Evolutionary conservation across 37 sponge, comb jelly and placozoan species (phyloP), one percentile per base, ranked within the genome.

Genomic region (Hexactinellida sp.): DNA sequence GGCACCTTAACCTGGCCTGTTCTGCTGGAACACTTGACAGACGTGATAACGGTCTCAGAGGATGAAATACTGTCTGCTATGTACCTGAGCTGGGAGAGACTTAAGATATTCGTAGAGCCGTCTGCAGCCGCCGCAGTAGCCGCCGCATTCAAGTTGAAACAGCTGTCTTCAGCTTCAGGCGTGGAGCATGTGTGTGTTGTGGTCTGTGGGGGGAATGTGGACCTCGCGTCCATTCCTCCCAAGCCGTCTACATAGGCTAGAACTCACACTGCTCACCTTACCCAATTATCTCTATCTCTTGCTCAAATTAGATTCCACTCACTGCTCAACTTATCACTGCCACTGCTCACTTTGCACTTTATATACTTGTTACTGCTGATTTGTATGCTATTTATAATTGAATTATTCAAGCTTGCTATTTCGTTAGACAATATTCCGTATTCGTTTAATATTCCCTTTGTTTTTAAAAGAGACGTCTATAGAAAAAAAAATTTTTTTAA

Each of bases 71-170:
- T 89, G 5, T 24, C 88, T 24, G 89, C 91, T 25, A 93, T 88
- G 89, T 89, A 36, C 36, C 54, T 87, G 83, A 89, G 87, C 30
- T 91, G 88, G 90, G 94, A 93, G 90, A 55, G 94, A 28, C 86
- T 93, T 89, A 91, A 93, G 71, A 63, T 93, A n/a, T 86, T 91
- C 37, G 87, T 93, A 54, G 94, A 93, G 86, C 94, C 94, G n/a
- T 92, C 87, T n/a, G 94, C 92, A n/a, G 94, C 94, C 30, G 86
- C 83, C 82, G 37, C 92, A 39, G 88, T 93, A 38, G 94, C 94
- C 25, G 94, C 94, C 38, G 90, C 90, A n/a, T 88, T 91, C 36
- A 93, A 87, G 37, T 41, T 89, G 85, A 91, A 91, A 52, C 55
- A 86, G 34, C 82, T 83, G 52, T 38, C 87, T n/a, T 86, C 82